Evolutionary conservation across 2,797 vertebrate species (phyloP).

Genomic region (Denticeps clupeoides): DNA sequence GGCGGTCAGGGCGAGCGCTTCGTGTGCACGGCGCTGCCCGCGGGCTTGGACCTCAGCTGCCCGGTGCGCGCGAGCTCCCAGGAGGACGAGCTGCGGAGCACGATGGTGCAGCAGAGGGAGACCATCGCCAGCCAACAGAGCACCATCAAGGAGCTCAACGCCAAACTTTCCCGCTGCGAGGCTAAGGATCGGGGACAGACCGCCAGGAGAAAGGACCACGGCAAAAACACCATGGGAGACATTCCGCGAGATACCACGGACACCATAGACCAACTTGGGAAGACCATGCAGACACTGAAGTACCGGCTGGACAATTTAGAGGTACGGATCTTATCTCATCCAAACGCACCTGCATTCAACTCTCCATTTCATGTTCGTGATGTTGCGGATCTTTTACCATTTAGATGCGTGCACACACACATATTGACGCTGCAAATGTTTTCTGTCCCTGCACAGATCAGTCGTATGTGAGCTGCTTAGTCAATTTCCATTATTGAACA

Average conservation of each 20-base stretch:
- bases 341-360: neutral
- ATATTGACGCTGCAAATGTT: no score
- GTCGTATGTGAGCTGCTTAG: no score
- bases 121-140: constrained; percentile 84
- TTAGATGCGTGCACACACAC: no score
- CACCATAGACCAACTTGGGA: constrained; percentile 83
- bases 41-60: constrained; percentile 69
- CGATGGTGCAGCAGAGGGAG: constrained; percentile 88
- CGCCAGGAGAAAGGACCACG: constrained; percentile 65
- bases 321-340: constrained; percentile 68
- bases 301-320: constrained; percentile 86
- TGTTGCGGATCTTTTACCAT: no score
- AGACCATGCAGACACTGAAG: constrained; percentile 89
- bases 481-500: no score
- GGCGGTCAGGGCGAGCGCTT: constrained; percentile 81
- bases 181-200: constrained; percentile 52
- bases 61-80: constrained; percentile 61
- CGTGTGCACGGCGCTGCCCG: constrained; percentile 84
- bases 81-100: constrained; percentile 81
- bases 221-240: constrained; percentile 89
- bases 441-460: no score
- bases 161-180: constrained; percentile 87
- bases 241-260: constrained; percentile 80
- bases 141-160: constrained; percentile 86
- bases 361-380: no score